Evolutionary conservation across 2,888 invertebrate genomes (phyloP), one percentile per base, ranked within the genome.

Genomic region (Lymantria monacha): DNA sequence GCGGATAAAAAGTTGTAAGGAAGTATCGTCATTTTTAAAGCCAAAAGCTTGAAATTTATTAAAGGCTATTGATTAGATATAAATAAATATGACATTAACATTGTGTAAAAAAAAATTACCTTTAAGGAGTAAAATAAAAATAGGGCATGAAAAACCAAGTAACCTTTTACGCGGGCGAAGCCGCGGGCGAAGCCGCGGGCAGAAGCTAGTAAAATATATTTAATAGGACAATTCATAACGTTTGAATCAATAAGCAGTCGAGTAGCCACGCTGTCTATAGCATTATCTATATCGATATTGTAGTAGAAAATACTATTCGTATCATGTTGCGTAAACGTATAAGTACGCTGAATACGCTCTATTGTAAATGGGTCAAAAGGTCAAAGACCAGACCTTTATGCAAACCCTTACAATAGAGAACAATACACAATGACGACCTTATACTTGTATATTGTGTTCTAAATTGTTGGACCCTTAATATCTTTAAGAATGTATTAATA

Each of bases 331-430:
- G 74, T 72, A 50, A 78, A 63, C 36, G 42, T 33, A 12, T 30
- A 59, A 66, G 61, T 58, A 55, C 43, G 38, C 41, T 41, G 41
- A 37, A 41, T 40, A 33, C 49, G 45, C 49, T 45, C 15, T 49
- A 44, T 66, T 33, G 63, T 70, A 81, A 85, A 72, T 78, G 69
- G 80, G 78, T 59, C 77, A 80, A 56, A 70, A 70, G 87, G 82
- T 84, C 84, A 82, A 79, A 83, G 79, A 81, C 81, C 85, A 74
- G 68, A 57, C 69, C 65, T 72, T 81, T 76, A 71, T 75, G 60
- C 60, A 58, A 64, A 72, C 70, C 69, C 64, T 58, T 63, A 70
- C 69, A 69, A 69, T 56, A 53, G 54, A 33, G 38, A 52, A 66
- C 67, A 69, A 57, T 64, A 53, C 59, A 59, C 49, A 58, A 69